phyloP scores from a whole-genome alignment of 2,888 invertebrate genomes.

The Argynnis bischoffii region DNA sequence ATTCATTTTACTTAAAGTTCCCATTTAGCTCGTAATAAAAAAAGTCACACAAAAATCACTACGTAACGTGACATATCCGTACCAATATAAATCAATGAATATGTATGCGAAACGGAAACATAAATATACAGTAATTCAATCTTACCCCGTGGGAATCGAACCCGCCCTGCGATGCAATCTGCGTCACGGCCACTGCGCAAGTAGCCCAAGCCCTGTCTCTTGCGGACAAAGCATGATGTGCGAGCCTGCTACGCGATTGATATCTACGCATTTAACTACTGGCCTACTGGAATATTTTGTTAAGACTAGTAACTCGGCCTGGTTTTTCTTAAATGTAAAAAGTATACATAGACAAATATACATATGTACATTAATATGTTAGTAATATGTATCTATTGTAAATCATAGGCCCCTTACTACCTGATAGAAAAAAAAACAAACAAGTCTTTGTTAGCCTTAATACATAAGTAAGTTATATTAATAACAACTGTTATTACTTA shows the following conservation, averaged over 20 bases:
- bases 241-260: slow-evolving; percentile 13
- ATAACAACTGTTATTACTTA: no score
- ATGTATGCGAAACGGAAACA: slow-evolving; percentile 21
- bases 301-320: neutral
- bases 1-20: no score
- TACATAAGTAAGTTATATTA: no score
- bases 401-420: no score
- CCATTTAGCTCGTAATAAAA: no score
- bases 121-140: slow-evolving; percentile 27
- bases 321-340: no score
- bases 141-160: slow-evolving; percentile 37
- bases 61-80: slow-evolving; percentile 1
- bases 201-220: slow-evolving; percentile 19
- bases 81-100: slow-evolving; percentile 19
- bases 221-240: slow-evolving; percentile 16
- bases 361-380: no score
- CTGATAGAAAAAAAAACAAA: no score
- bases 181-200: slow-evolving; percentile 32
- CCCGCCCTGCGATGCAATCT: slow-evolving; percentile 30
- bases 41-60: slow-evolving; percentile 2
- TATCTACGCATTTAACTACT: slow-evolving; percentile 15
- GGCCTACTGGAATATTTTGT: slow-evolving; percentile 10
- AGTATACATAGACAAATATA: no score
- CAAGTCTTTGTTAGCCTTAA: no score
- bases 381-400: no score